Conservation (phyloP, 2,888 invertebrate species). For the Drosophila bunnanda region DNA sequence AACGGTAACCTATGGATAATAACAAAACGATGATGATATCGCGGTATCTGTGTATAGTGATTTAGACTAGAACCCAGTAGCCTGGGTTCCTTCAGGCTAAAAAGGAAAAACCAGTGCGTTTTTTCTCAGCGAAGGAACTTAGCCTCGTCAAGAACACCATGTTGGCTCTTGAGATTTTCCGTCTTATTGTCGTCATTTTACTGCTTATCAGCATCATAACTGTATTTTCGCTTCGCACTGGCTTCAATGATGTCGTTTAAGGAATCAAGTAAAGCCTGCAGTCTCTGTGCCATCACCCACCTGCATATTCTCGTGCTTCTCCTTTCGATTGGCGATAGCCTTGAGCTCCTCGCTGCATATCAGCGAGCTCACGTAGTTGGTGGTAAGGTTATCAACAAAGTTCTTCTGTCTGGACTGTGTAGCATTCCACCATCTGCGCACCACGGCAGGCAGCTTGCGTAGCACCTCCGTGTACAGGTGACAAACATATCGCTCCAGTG, state of each 20-base stretch:
- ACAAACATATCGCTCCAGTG: constrained; percentile 86
- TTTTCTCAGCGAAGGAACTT: not conserved
- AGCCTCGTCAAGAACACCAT: constrained; percentile 25
- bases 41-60: not conserved
- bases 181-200: constrained; percentile 54
- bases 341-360: constrained; percentile 89
- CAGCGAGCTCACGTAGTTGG: constrained; percentile 88
- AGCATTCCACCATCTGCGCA: constrained; percentile 91
- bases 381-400: constrained; percentile 89
- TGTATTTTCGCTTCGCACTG: constrained; percentile 53
- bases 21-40: not conserved
- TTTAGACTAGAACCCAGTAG: constrained; percentile 12
- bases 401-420: constrained; percentile 88
- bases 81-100: constrained; percentile 11
- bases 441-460: constrained; percentile 89
- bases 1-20: constrained; percentile 87
- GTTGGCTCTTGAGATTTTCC: constrained; percentile 66
- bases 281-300: constrained; percentile 79
- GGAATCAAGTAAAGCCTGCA: not conserved
- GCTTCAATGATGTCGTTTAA: constrained; percentile 4
- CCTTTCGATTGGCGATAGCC: constrained; percentile 86
- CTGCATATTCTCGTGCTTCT: constrained; percentile 88
- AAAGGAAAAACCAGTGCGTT: not conserved
- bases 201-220: constrained; percentile 49
- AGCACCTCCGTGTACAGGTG: constrained; percentile 88